phyloP scores from a whole-genome alignment of 2,113 vertebrate species.

The Athene noctua region DNA sequence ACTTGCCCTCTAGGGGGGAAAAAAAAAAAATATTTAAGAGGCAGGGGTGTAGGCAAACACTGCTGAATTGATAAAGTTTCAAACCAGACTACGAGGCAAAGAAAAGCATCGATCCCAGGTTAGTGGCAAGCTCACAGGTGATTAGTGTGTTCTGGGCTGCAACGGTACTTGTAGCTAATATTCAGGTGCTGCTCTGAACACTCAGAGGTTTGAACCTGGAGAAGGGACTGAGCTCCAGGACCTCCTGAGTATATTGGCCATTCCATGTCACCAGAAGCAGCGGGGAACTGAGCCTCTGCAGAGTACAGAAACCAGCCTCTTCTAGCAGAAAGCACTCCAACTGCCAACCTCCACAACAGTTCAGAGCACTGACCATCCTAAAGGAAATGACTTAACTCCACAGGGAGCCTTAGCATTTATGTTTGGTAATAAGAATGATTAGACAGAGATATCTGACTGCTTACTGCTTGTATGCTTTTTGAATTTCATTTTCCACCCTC shows the following conservation, averaged over 20 bases:
- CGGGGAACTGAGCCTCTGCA: neutral
- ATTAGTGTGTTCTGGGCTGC: neutral
- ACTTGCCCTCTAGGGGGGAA: too few relatives aligned
- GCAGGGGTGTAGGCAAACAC: fast-evolving
- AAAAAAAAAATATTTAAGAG: neutral
- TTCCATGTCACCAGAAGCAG: neutral
- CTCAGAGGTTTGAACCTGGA: neutral
- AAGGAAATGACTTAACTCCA: neutral
- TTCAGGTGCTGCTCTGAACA: neutral
- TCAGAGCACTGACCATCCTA: neutral
- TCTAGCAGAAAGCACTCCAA: neutral
- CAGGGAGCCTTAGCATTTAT: neutral
- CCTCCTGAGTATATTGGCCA: neutral
- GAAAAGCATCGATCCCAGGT: neutral
- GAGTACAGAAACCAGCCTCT: neutral
- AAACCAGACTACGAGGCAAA: neutral
- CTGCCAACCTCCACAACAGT: neutral
- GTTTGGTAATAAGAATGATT: neutral
- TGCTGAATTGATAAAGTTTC: neutral
- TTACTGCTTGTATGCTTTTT: neutral
- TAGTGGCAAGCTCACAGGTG: neutral
- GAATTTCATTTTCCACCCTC: neutral
- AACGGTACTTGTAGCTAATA: neutral
- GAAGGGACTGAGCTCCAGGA: neutral
- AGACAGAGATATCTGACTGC: neutral